Percentiles rank a stretch among this genome's conserved stretches.
Conservation (phyloP, 2,113 vertebrate species). For the Puntigrus tetrazona region DNA sequence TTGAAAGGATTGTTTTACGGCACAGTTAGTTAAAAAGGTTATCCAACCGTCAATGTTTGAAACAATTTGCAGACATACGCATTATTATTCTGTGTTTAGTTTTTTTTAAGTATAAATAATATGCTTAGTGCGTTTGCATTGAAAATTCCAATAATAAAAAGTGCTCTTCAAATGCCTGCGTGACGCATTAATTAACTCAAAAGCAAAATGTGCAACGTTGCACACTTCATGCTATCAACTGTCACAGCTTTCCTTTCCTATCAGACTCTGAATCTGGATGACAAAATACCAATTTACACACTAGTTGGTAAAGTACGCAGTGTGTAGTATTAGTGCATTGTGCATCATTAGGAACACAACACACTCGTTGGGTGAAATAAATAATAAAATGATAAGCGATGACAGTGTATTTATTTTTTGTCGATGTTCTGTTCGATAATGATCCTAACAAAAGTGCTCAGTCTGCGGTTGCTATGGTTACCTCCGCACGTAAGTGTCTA, state of each 20-base stretch:
- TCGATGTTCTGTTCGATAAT: neutral
- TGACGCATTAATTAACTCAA: too few relatives aligned
- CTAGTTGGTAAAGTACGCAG: neutral
- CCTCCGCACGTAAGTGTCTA: neutral
- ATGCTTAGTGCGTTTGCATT: neutral
- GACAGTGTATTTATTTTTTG: neutral
- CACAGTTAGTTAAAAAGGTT: neutral
- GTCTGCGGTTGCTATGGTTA: constrained; percentile 7
- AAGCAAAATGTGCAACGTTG: too few relatives aligned
- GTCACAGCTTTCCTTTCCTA: too few relatives aligned
- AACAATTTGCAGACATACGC: neutral
- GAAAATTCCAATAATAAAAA: neutral
- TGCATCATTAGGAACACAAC: neutral
- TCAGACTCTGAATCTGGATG: neutral
- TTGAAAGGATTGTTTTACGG: neutral
- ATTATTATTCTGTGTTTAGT: neutral
- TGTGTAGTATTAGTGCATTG: neutral
- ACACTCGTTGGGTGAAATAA: neutral
- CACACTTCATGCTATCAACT: too few relatives aligned
- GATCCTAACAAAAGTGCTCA: neutral
- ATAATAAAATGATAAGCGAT: neutral
- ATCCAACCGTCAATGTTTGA: neutral
- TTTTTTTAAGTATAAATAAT: neutral
- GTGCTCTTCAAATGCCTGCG: too few relatives aligned
- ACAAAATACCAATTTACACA: neutral